Base-by-base conservation (phyloP, 2,797 vertebrate genomes). In the Loris lydekkerianus region DNA sequence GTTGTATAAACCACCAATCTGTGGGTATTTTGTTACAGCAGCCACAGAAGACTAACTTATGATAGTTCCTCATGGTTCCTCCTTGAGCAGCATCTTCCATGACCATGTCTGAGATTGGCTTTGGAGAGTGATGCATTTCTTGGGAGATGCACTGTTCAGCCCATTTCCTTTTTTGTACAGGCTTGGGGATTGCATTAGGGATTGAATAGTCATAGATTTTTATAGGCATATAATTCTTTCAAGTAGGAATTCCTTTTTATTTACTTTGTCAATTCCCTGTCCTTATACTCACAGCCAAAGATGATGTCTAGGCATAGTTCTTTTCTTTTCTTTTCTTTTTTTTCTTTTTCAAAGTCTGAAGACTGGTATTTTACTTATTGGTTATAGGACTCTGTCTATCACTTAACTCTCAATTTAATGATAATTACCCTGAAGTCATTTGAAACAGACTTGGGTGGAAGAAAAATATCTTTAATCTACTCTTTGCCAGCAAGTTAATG, bases 201-300 rank as follows among this genome's bases (percentile, higher is more conserved):
- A 5, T 73, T 60, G 10, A 53, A 75, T 6, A 93, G 29, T 43
- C 15, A 72, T 17, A 89, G 7, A 46, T 53, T 60, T 61, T 72
- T 88, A 17, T n/a, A 95, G 46, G 56, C 37, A 80, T 73, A 40
- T 70, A 63, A 91, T 93, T 94, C 10, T 61, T 60, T 91, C 34
- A 65, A 70, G 43, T 85, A 70, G 46, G 29, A 96, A 65, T 93
- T 89, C n/a, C 4, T 88, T 92, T 14, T 88, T 58, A 56, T 53
- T 77, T 40, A n/a, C 4, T 90, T 85, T 96, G n/a, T 82, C 56
- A 56, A 93, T 67, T 89, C 14, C 20, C 31, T 82, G 18, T 92
- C 23, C 37, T 94, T 91, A 43, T 63, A 94, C 60, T 89, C n/a
- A 81, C 13, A 88, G 69, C 63, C 56, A 83, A 91, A 90, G 77